A percentile compares a stretch with the other conserved stretches of the same genome.
These are phyloP conservation scores for Macaria notata DNA, from an alignment of 2,888 invertebrate genomes.

Conservation along the genomic window DNA sequence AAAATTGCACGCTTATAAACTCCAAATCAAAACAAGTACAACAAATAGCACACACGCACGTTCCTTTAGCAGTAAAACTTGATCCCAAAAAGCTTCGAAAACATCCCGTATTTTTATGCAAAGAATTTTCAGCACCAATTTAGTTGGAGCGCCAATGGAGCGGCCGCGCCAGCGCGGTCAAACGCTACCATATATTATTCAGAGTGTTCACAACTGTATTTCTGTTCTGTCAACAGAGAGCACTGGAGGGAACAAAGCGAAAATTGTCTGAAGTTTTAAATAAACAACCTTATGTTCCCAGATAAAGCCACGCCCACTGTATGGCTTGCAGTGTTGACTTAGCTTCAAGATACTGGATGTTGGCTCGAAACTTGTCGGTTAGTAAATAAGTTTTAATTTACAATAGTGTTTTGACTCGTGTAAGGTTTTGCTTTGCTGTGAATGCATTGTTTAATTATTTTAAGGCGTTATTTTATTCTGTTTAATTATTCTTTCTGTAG, in stretches of 20 bases:
- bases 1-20: too few species aligned
- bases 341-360: neutral
- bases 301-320: constrained; percentile 3
- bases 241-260: constrained; percentile 24
- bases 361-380: too few species aligned
- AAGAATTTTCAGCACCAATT: constrained; percentile 40
- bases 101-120: constrained; percentile 30
- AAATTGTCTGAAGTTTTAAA: constrained; percentile 24
- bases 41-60: too few species aligned
- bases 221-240: constrained; percentile 39
- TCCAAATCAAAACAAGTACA: too few species aligned
- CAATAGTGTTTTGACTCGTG: too few species aligned
- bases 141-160: constrained; percentile 6
- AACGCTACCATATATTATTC: constrained; percentile 54
- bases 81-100: neutral
- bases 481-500: too few species aligned
- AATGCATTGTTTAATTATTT: too few species aligned
- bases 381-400: too few species aligned
- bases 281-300: constrained; percentile 18
- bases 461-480: too few species aligned
- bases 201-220: constrained; percentile 50
- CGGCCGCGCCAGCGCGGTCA: constrained; percentile 39
- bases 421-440: too few species aligned
- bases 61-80: neutral
- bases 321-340: neutral